Percentiles rank a stretch among this genome's conserved stretches.
Evolutionary conservation across 23 tunicate genomes (phyloP).

Genomic region (Styela plicata): DNA sequence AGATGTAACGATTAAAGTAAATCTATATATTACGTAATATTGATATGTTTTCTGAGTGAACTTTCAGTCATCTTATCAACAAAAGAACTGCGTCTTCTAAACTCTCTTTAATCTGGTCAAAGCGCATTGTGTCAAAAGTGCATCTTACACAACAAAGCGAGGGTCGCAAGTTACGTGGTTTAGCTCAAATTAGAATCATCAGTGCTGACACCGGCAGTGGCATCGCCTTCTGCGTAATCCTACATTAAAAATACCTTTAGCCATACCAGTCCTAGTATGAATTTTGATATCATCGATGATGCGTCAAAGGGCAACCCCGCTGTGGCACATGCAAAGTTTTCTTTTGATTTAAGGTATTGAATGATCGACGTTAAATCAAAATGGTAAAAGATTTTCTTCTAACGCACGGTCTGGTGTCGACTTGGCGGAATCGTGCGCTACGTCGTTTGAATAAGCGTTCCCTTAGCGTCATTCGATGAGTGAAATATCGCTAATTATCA

Average conservation of each 20-base stretch:
- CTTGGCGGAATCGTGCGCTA: not conserved
- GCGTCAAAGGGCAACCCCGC: no score
- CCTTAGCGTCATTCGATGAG: slow-evolving; percentile 11
- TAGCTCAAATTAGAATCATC: not conserved
- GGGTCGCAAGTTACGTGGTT: not conserved
- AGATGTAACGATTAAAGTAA: no score
- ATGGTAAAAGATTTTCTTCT: not conserved
- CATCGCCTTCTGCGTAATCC: not conserved
- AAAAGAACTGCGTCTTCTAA: not conserved
- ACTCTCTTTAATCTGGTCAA: not conserved
- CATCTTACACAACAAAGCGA: not conserved
- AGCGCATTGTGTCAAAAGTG: not conserved
- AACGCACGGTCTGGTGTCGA: not conserved
- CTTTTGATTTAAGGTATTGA: not conserved
- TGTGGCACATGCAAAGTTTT: no score
- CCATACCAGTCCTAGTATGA: no score
- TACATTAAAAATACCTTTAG: no score
- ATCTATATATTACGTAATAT: no score
- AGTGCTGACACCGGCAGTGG: not conserved
- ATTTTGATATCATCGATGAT: no score
- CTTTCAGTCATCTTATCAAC: not conserved
- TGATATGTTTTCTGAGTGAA: not conserved
- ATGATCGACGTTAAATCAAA: not conserved
- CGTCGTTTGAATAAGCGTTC: not conserved
- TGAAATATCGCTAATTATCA: slow-evolving; percentile 10